A percentile compares a stretch with the other conserved stretches of the same genome.
These are phyloP conservation scores for Sepioteuthis lessoniana DNA, from an alignment of 2,888 invertebrate genomes.

Conservation along the genomic window DNA sequence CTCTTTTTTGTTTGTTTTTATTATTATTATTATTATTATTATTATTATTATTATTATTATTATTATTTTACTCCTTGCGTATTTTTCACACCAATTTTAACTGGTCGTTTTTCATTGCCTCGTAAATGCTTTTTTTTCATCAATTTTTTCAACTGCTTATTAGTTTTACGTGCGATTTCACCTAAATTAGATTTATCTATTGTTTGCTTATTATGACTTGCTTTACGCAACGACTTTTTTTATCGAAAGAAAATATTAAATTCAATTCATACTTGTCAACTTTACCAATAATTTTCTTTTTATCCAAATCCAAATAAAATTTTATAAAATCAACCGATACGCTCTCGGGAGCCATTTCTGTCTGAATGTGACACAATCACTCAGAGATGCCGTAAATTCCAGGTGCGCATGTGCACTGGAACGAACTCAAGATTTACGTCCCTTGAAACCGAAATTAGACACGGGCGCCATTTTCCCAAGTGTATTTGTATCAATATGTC, in stretches of 20 bases:
- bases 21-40: not conserved
- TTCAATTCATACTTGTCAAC: not conserved
- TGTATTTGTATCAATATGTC: constrained; percentile 33
- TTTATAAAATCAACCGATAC: not conserved
- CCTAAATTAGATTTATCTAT: not conserved
- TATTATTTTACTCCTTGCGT: not conserved
- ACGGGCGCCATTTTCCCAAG: not conserved
- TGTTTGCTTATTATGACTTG: not conserved
- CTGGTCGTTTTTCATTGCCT: not conserved
- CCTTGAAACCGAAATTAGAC: not conserved
- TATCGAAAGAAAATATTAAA: not conserved
- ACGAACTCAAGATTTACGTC: constrained; percentile 11
- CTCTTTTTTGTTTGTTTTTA: not conserved
- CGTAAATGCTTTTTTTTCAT: not conserved
- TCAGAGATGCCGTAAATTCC: not conserved
- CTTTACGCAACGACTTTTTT: not conserved
- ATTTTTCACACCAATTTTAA: not conserved
- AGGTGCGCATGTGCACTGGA: not conserved
- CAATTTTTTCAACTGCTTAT: not conserved
- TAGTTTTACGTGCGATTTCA: not conserved
- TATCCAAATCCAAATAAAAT: not conserved
- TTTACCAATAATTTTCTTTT: not conserved
- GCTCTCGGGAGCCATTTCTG: not conserved
- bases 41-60: not conserved
- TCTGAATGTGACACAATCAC: not conserved